Evolutionary conservation across 2,113 vertebrate species (phyloP), one percentile per base, ranked within the genome.

Genomic region (Sialia sialis): DNA sequence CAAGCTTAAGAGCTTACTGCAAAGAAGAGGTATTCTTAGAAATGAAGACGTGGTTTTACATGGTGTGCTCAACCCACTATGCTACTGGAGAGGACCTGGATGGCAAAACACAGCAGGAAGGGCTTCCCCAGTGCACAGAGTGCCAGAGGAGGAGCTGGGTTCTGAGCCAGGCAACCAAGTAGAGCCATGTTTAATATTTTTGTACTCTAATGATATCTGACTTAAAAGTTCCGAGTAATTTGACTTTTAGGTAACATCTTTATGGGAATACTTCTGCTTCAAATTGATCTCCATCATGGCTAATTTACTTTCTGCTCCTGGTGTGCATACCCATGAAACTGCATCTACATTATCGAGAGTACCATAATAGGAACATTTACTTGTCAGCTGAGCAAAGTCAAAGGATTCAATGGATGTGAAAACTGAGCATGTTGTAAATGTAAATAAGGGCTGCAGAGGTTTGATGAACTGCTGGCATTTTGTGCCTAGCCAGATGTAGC

Each of bases 351-450:
- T 79, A 77, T 58, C 10, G 7, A 79, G 90, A 93, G 58, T 49
- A 73, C 0, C 0, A 78, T 69, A 87, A 85, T 46, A 87, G 41
- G 44, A 82, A 66, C 58, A 72, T 79, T 86, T 84, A 52, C n/a
- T 89, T 70, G 81, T 91, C 89, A 94, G 32, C 41, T 82, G 89
- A 87, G 92, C 54, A 79, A 73, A 93, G 41, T 78, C 66, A 82
- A 75, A 82, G 36, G 38, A 89, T 75, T 89, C 81, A 91, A n/a
- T 54, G 41, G 48, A 76, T 60, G 13, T 48, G 64, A 81, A 95
- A 86, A 74, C 10, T 0, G 2, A 89, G 41, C 27, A 59, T 59
- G 30, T 39, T 64, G 73, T 48, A 87, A 95, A 95, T 68, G 30
- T 78, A 87, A 95, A 84, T 89, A 87, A 94, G 66, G 36, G 38